Base-by-base conservation (phyloP, 2,113 vertebrate species). In the Andinoacara biseriatus region DNA sequence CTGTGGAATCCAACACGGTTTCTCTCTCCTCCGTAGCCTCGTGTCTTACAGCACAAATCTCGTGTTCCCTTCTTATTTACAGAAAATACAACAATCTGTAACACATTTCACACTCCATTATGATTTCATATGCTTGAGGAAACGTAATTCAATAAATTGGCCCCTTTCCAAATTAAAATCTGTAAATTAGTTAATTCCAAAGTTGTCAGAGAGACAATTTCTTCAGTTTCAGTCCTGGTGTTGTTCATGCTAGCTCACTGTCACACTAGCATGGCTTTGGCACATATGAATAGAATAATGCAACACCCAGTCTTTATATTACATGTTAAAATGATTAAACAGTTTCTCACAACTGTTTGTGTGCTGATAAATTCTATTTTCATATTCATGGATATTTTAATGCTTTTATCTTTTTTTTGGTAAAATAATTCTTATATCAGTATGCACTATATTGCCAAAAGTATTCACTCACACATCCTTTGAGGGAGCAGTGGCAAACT, bases 71-170 rank as follows among this genome's bases (percentile, higher is more conserved):
- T 81, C 57, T 85, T 20, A 65, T 20, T 78, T 76, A 35, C 15
- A 76, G 35, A 43, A 81, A 80, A 43, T 74, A 69, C 61, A 57
- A 69, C 57, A 35, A 78, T 86, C 46, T 76, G 4, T 74, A 63
- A 79, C 15, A 67, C 38, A 86, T 85, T 88, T 81, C 76, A 85
- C 46, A 11, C 82, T 81, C 49, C 11, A 85, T 86, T 74, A 78
- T 54, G 15, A 69, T 87, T 78, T 61, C n/a, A 14, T 58, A 20
- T 62, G 74, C 54, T 31, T 43, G 10, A 49, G 40, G 26, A 43
- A 38, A 85, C 46, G 60, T 10, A 85, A 83, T 52, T 75, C 7
- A 81, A 43, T 65, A 1, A 85, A 87, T 76, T 83, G 59, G 24
- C 57, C 31, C n/a, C 31, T 86, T 81, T 78, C 57, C 24, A 65